Evolutionary conservation across 1,140 invertebrate genomes (phyloP).

Genomic region (Drosophila miranda): DNA sequence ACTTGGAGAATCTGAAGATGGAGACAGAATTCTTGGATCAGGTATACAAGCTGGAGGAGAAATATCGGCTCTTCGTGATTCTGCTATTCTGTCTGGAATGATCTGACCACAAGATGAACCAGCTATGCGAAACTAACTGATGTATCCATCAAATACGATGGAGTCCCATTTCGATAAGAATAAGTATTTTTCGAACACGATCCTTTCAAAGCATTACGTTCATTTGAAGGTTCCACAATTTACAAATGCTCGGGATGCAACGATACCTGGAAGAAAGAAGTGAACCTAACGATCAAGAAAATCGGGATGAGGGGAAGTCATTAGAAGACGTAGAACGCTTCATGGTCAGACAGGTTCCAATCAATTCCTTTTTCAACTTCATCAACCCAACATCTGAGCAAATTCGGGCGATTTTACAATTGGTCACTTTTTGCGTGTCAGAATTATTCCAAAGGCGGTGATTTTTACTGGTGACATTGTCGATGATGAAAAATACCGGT

Average conservation of each 20-base stretch:
- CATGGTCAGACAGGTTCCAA: slow-evolving; percentile 95
- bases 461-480: too few relatives aligned
- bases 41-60: slow-evolving; percentile 95
- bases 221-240: slow-evolving; percentile 98
- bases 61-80: slow-evolving; percentile 96
- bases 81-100: slow-evolving; percentile 95
- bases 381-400: slow-evolving; percentile 90
- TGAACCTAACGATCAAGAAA: slow-evolving; percentile 98
- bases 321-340: slow-evolving; percentile 95
- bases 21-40: slow-evolving; percentile 98
- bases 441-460: too few relatives aligned
- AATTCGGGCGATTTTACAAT: too few relatives aligned
- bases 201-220: slow-evolving; percentile 97
- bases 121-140: slow-evolving; percentile 96
- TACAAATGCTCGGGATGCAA: slow-evolving; percentile 95
- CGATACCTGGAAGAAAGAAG: slow-evolving; percentile 98
- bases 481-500: too few relatives aligned
- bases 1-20: slow-evolving; percentile 92
- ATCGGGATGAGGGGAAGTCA: slow-evolving; percentile 99
- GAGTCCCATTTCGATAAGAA: slow-evolving; percentile 98
- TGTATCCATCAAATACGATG: slow-evolving; percentile 91
- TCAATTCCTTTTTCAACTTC: slow-evolving; percentile 99
- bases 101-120: slow-evolving; percentile 97
- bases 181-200: slow-evolving; percentile 97
- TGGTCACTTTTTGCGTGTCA: too few relatives aligned